A percentile compares a stretch with the other conserved stretches of the same genome.
phyloP scores from a whole-genome alignment of 2,113 vertebrate species.

The Podocnemis expansa region DNA sequence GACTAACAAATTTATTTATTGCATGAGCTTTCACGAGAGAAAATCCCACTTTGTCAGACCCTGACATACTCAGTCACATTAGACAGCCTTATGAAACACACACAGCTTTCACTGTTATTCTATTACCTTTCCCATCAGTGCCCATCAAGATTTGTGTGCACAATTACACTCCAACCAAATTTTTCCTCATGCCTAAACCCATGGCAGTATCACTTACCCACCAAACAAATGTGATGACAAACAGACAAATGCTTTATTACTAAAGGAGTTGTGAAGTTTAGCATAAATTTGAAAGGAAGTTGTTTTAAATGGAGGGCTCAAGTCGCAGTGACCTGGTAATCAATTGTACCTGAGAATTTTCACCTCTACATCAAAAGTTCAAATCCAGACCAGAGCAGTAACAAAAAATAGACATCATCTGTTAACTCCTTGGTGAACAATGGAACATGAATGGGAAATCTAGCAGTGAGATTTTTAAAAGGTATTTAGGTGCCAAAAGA shows the following conservation, averaged over 20 bases:
- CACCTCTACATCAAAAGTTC: neutral
- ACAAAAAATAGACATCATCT: neutral
- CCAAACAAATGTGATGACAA: conserved; percentile 3
- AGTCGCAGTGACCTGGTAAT: neutral
- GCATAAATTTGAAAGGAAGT: neutral
- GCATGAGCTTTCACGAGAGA: too few species aligned
- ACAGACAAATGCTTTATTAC: neutral
- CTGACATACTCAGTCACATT: neutral
- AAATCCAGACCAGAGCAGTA: neutral
- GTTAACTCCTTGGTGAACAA: neutral
- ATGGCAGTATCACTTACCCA: neutral
- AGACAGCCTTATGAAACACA: neutral
- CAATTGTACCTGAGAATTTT: neutral
- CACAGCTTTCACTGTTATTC: neutral
- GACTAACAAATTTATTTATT: too few species aligned
- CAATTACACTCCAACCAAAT: conserved; percentile 23
- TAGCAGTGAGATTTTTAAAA: neutral
- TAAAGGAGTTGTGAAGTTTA: neutral
- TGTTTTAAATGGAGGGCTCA: neutral
- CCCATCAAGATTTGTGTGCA: neutral
- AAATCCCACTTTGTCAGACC: too few species aligned
- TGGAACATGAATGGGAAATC: neutral
- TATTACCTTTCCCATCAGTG: neutral
- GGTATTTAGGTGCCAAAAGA: neutral
- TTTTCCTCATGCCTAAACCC: neutral